Evolutionary conservation across 2,888 invertebrate species (phyloP).

Genomic region (Augiades crinisus): DNA sequence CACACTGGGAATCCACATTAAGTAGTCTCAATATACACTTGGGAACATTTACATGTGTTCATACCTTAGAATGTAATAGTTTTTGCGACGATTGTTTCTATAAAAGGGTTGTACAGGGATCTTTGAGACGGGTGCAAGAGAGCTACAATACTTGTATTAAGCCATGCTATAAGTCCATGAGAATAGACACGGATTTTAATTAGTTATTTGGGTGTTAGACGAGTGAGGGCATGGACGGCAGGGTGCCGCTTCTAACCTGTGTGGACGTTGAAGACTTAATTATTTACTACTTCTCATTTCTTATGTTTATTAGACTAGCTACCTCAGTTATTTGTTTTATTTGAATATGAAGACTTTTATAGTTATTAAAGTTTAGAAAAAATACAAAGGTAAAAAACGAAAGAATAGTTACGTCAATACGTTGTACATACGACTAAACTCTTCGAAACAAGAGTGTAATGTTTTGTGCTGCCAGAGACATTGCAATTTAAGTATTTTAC

Average conservation of each 20-base stretch:
- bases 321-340: background rate
- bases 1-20: constrained; percentile 69
- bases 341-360: background rate
- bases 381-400: background rate
- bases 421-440: background rate
- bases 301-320: background rate
- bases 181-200: background rate
- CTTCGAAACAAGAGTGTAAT: too few relatives aligned
- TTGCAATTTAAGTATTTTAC: too few relatives aligned
- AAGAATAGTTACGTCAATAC: background rate
- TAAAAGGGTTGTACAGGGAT: constrained; percentile 17
- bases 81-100: constrained; percentile 21
- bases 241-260: background rate
- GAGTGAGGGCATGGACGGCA: background rate
- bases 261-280: background rate
- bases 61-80: constrained; percentile 42
- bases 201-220: background rate
- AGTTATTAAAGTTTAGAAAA: background rate
- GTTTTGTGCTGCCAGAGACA: too few relatives aligned
- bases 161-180: too few relatives aligned
- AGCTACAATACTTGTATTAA: constrained; percentile 4
- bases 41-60: constrained; percentile 51
- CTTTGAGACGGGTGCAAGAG: background rate
- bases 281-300: background rate
- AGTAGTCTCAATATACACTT: constrained; percentile 57